Evolutionary conservation across 2,888 invertebrate genomes (phyloP).

Genomic region (Malthinus flaveolus): DNA sequence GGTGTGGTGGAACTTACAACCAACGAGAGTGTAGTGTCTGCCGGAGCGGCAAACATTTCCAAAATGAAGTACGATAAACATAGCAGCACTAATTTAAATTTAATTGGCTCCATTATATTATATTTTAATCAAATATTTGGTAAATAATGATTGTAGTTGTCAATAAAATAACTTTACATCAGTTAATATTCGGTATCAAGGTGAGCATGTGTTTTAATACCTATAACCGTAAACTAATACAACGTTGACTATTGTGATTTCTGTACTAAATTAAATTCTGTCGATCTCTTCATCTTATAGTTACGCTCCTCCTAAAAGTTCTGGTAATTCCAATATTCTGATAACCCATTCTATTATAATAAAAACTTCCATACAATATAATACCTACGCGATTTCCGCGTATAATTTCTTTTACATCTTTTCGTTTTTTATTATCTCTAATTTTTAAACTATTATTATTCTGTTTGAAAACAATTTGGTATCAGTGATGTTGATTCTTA

Average conservation of each 20-base stretch:
- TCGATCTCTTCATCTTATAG: not conserved
- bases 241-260: not conserved
- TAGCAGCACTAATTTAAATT: not conserved
- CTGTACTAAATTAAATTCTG: not conserved
- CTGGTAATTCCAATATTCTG: constrained; percentile 1
- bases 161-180: no score
- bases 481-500: no score
- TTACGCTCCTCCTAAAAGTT: not conserved
- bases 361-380: no score
- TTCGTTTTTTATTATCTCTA: no score
- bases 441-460: no score
- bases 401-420: no score
- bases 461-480: no score
- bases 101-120: not conserved
- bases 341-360: not conserved
- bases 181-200: not conserved
- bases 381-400: no score
- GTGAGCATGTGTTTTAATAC: not conserved
- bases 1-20: not conserved
- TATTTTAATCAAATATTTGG: no score
- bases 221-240: not conserved
- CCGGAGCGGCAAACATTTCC: not conserved
- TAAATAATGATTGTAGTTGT: no score
- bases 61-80: not conserved
- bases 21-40: not conserved